Conservation (phyloP, 2,113 vertebrate species). For the Grallaria varia region DNA sequence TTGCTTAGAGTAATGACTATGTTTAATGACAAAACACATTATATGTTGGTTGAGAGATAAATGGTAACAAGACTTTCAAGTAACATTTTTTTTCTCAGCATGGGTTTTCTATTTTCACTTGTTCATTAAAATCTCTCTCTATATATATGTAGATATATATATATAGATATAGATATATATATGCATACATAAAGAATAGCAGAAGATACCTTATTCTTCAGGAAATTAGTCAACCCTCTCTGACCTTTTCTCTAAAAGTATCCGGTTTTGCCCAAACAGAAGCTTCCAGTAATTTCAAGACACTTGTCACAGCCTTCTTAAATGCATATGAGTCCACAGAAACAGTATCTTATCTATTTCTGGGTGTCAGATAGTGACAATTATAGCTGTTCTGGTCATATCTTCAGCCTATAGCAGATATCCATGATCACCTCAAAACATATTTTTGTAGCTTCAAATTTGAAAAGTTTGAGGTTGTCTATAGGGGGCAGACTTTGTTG, state of each 20-base stretch:
- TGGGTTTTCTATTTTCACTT: background rate
- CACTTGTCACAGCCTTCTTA: background rate
- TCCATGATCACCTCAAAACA: rapidly evolving
- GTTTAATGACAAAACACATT: background rate
- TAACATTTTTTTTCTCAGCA: background rate
- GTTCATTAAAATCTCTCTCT: background rate
- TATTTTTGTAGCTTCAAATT: background rate
- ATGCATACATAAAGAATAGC: background rate
- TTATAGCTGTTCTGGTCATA: background rate
- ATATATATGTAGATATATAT: background rate
- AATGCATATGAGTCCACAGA: background rate
- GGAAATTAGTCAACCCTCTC: background rate
- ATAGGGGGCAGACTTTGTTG: background rate
- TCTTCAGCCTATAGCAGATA: background rate
- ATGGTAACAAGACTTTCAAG: background rate
- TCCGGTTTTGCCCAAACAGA: background rate
- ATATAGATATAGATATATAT: background rate
- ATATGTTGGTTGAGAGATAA: background rate
- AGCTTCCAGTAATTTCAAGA: background rate
- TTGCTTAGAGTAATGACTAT: background rate
- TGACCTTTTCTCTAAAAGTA: background rate
- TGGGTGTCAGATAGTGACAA: background rate
- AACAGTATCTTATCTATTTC: background rate
- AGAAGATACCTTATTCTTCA: background rate
- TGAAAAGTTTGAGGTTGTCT: background rate